A percentile compares a stretch with the other conserved stretches of the same genome.
phyloP scores from a whole-genome alignment of 2,888 invertebrate species.

The Rhamnusium bicolor region DNA sequence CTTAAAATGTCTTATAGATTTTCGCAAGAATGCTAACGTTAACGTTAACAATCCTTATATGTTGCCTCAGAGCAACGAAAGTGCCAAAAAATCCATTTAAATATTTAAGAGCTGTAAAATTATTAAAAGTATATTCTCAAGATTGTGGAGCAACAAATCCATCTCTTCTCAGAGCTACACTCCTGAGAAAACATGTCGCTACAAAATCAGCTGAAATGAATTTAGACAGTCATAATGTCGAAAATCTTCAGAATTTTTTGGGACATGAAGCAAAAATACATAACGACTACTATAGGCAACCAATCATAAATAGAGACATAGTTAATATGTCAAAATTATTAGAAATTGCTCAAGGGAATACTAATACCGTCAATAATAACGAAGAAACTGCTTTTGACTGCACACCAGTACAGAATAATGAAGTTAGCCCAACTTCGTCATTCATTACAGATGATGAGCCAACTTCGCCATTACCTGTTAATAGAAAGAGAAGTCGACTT shows the following conservation, averaged over 20 bases:
- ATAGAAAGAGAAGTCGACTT: too few relatives aligned
- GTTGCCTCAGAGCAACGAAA: background rate
- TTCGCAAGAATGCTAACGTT: background rate
- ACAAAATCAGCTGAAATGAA: slow-evolving; percentile 12
- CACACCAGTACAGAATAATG: too few relatives aligned
- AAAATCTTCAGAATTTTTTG: slow-evolving; percentile 18
- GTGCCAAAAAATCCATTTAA: too few relatives aligned
- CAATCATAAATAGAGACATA: background rate
- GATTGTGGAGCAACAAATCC: slow-evolving; percentile 12
- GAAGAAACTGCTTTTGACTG: too few relatives aligned
- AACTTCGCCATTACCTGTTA: too few relatives aligned
- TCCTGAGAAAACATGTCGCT: slow-evolving; percentile 29
- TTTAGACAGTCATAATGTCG: slow-evolving; percentile 16
- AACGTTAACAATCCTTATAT: background rate
- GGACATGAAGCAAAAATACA: slow-evolving; percentile 28
- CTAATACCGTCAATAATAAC: too few relatives aligned
- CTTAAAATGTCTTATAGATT: background rate
- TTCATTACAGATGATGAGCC: too few relatives aligned
- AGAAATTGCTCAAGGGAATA: slow-evolving; percentile 1
- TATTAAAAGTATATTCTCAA: slow-evolving; percentile 10
- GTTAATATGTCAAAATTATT: background rate
- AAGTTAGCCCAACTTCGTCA: too few relatives aligned
- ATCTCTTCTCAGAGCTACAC: slow-evolving; percentile 14
- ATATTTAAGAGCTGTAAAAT: background rate
- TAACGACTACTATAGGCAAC: slow-evolving; percentile 23